Conservation (phyloP, 1,140 invertebrate genomes). For the Pseudomyrmex cubaensis region DNA sequence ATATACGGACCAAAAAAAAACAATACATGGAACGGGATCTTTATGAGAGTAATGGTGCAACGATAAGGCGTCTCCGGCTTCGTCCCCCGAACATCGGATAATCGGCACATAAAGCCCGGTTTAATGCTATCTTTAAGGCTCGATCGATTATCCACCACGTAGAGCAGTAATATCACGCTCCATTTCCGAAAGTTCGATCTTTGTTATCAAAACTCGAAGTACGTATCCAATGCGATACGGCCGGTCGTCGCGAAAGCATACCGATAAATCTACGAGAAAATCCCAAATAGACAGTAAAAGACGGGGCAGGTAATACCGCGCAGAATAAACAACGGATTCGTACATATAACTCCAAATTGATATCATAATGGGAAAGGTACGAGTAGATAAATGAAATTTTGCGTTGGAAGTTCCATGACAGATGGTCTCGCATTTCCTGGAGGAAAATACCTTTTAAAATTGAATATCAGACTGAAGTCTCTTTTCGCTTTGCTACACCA, state of each 20-base stretch:
- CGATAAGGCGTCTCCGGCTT: constrained; percentile 57
- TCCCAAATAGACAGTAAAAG: constrained; percentile 25
- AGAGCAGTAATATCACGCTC: constrained; percentile 39
- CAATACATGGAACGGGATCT: constrained; percentile 16
- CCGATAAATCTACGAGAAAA: constrained; percentile 37
- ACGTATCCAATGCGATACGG: constrained; percentile 19
- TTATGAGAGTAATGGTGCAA: constrained; percentile 9
- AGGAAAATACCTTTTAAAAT: constrained; percentile 56
- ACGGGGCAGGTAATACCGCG: constrained; percentile 34
- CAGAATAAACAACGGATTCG: constrained; percentile 47
- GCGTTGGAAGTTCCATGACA: constrained; percentile 53
- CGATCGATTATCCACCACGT: constrained; percentile 59
- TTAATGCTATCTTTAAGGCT: constrained; percentile 66
- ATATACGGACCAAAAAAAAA: constrained; percentile 14
- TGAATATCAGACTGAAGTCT: constrained; percentile 46
- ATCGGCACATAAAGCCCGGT: constrained; percentile 62
- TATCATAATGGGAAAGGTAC: constrained; percentile 43
- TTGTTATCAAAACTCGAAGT: constrained; percentile 50
- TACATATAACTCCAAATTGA: constrained; percentile 48
- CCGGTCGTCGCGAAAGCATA: constrained; percentile 40
- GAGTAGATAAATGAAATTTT: constrained; percentile 54
- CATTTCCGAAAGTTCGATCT: constrained; percentile 40
- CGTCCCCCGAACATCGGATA: constrained; percentile 31
- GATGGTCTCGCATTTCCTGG: constrained; percentile 41
- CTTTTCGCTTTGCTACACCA: constrained; percentile 17